Evolutionary conservation across 2,888 invertebrate genomes (phyloP), one percentile per base, ranked within the genome.

Genomic region (Acrobasis repandana): DNA sequence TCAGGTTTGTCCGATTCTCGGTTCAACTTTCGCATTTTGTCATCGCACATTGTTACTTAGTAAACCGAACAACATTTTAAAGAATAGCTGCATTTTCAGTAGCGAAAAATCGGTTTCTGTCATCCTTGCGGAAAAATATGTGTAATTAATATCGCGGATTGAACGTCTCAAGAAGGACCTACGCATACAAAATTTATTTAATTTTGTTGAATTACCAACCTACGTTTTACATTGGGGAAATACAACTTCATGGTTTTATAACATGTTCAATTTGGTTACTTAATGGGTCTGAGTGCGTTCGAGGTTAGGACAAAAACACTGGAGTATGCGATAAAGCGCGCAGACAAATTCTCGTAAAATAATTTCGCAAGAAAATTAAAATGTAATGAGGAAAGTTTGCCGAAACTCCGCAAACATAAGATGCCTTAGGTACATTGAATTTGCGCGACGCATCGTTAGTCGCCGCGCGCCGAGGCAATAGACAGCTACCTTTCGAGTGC

Each of bases 401-500:
- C 50, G 11, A 48, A 60, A 52, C n/a, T 34, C 28, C 56, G 18
- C 47, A 61, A 51, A 43, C 18, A 36, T 48, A 56, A 20, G 47
- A 60, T 59, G 57, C 54, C 43, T 34, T 34, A n/a, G n/a, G n/a
- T n/a, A 61, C 58, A 67, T 65, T 67, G 61, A 67, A 65, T 72
- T 67, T 63, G 67, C 66, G 63, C 58, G 62, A 54, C 50, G 62
- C 65, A 64, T 65, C 61, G 56, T 52, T 49, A 33, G 58, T 51
- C 36, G 52, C 18, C 16, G 8, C n/a, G 50, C 15, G 50, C 49
- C n/a, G 8, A 28, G 8, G n/a, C n/a, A n/a, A 20, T 18, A 56
- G 46, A 63, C 68, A 68, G 71, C 68, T 73, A 73, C 73, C 73
- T 71, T 75, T 69, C 67, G 68, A 72, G 70, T 72, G 28, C 28